Base-by-base conservation (phyloP, 2,888 invertebrate species). In the Pollenia amentaria region DNA sequence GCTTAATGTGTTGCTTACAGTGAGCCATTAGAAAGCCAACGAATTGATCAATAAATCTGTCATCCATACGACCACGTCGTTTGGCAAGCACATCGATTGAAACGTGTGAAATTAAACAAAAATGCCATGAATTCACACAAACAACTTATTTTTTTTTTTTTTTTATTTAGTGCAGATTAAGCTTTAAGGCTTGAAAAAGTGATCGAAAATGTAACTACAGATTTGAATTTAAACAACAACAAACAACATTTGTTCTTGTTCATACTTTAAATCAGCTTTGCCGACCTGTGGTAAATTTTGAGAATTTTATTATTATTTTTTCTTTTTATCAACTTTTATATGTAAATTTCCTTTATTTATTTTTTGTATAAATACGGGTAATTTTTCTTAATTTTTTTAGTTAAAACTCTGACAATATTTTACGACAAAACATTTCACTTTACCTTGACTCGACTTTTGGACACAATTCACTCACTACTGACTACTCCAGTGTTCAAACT, bases 391-490 rank as follows among this genome's bases (percentile, higher is more conserved):
- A 42, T 62, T 51, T 62, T n/a, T 14, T 10, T 6, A 14, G 8
- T 62, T 51, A 10, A 73, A 57, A 48, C 14, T 73, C 40, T 18
- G 12, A 48, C 38, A 57, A 12, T 46, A 55, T 60, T 44, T 46
- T 21, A 12, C 14, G 18, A 16, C 38, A 16, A 42, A 3, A 48
- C 14, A 29, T 48, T 70, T 70, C 11, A 46, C 21, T 80, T 77
- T 84, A 84, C 83, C 83, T 87, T 84, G 83, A 84, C 76, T 87
- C 80, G 83, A 84, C 83, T 84, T 57, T 46, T 67, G 62, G 79
- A 83, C 40, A 72, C 55, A 73, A 65, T 67, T 57, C 16, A 57
- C 40, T 29, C 9, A 51, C 51, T 29, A 16, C n/a, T 62, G 29
- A 29, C 29, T 29, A 6, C 29, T 6, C 29, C 29, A 29, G 14